Base-by-base conservation (phyloP, 2,797 vertebrate genomes). In the Xenops minutus region DNA sequence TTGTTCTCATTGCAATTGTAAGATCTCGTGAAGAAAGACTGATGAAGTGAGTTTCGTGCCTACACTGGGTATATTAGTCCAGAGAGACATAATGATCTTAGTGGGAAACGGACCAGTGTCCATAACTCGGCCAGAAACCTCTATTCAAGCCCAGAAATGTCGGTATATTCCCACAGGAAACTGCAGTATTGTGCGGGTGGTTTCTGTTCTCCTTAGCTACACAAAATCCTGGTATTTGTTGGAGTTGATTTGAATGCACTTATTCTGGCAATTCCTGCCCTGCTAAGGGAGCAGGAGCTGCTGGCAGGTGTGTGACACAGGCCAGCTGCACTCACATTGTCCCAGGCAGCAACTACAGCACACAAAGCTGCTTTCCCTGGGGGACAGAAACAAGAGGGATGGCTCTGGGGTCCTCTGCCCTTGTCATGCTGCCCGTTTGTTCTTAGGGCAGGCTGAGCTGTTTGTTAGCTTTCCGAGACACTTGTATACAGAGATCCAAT, bases 321-420 rank as follows among this genome's bases (percentile, higher is more conserved):
- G 54, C 22, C 63, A 67, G 67, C 49, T 71, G 83, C 79, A 22
- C 56, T 52, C 8, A 3, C 39, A 14, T 8, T 58, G 64, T 71
- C 36, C 62, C 0, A 0, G 32, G 44, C 34, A n/a, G 63, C 23
- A 41, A 18, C 74, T 0, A 0, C 54, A 20, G 52, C 0, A 6
- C 75, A 16, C 1, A 2, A 36, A 88, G 26, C 52, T 63, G 11
- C 44, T 56, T 71, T 61, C 20, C 36, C 37, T 12, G 36, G 10
- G 30, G 16, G 5, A 7, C 1, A 62, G 18, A 17, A 54, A 58
- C 21, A 13, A 34, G 14, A 2, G 2, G 3, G 22, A 46, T 34
- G 37, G 58, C 46, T 63, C 61, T 16, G 43, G 19, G 10, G 1
- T 41, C 79, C 80, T 61, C 78, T 89, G 71, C 56, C 62, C 71